Conservation (phyloP, 2,888 invertebrate species). For the Stegophylla sp. region DNA sequence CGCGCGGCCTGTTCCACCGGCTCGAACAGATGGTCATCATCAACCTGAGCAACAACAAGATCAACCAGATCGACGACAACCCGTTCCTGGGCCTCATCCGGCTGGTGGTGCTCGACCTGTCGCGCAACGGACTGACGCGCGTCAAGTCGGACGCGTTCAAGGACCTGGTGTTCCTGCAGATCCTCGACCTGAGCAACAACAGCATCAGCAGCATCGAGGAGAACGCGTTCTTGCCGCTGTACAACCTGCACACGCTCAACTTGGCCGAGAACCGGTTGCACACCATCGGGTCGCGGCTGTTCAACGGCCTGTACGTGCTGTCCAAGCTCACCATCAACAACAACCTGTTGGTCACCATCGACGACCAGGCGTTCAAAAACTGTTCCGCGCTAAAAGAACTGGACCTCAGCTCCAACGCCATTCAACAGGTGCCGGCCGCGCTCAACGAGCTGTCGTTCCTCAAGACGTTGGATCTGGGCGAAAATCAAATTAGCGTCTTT, state of each 20-base stretch:
- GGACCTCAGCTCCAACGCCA: slow-evolving; percentile 85
- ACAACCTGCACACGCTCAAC: slow-evolving; percentile 87
- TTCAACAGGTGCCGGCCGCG: slow-evolving; percentile 82
- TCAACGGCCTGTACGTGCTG: slow-evolving; percentile 83
- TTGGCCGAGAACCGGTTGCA: slow-evolving; percentile 86
- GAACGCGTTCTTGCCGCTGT: slow-evolving; percentile 84
- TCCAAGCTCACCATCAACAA: slow-evolving; percentile 85
- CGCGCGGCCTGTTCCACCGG: slow-evolving; percentile 82
- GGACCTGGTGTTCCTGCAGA: slow-evolving; percentile 84
- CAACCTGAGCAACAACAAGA: slow-evolving; percentile 83
- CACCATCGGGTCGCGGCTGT: slow-evolving; percentile 79
- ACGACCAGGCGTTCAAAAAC: slow-evolving; percentile 83
- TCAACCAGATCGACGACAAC: slow-evolving; percentile 83
- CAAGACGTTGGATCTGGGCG: slow-evolving; percentile 87
- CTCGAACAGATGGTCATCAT: slow-evolving; percentile 83
- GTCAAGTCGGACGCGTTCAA: slow-evolving; percentile 85
- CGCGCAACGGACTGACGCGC: slow-evolving; percentile 83
- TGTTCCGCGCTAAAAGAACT: slow-evolving; percentile 87
- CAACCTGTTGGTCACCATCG: slow-evolving; percentile 80
- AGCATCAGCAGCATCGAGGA: slow-evolving; percentile 88
- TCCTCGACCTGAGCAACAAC: slow-evolving; percentile 84
- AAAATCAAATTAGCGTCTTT: slow-evolving; percentile 86
- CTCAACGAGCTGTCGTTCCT: slow-evolving; percentile 81
- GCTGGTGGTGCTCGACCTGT: slow-evolving; percentile 82
- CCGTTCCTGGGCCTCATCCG: slow-evolving; percentile 86